Evolutionary conservation across 2,113 vertebrate species (phyloP).

Genomic region (Odontesthes bonariensis): DNA sequence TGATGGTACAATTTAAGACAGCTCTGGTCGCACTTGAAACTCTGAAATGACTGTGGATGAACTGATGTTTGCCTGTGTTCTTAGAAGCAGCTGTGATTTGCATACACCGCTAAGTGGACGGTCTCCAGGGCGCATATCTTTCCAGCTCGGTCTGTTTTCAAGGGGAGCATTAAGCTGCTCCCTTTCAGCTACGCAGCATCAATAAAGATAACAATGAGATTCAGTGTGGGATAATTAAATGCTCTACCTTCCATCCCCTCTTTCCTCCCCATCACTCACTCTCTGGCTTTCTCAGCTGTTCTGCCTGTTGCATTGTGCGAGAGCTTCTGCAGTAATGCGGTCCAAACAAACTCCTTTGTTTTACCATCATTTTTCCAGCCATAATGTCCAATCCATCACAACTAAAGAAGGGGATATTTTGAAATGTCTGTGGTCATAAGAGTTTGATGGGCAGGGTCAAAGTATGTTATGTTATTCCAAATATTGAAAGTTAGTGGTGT

Average conservation of each 20-base stretch:
- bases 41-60: not conserved
- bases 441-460: no score
- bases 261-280: constrained; percentile 35
- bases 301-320: constrained; percentile 41
- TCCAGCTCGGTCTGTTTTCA: constrained; percentile 27
- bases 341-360: constrained; percentile 4
- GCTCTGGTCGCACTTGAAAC: not conserved
- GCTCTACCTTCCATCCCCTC: constrained; percentile 55
- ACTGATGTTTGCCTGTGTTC: constrained; percentile 7
- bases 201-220: constrained; percentile 37
- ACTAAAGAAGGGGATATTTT: no score
- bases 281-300: constrained; percentile 29
- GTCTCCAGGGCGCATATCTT: constrained; percentile 34
- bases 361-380: not conserved
- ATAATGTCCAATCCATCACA: no score
- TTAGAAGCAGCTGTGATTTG: constrained; percentile 36
- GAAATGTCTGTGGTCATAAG: no score
- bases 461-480: no score
- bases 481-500: not conserved
- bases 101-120: constrained; percentile 23
- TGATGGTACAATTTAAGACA: not conserved
- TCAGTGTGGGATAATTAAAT: constrained; percentile 65
- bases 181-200: constrained; percentile 1
- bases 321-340: not conserved
- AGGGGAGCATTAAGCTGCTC: constrained; percentile 54